phyloP scores from a whole-genome alignment of 2,888 invertebrate species.

The Epistrophella euchroma region DNA sequence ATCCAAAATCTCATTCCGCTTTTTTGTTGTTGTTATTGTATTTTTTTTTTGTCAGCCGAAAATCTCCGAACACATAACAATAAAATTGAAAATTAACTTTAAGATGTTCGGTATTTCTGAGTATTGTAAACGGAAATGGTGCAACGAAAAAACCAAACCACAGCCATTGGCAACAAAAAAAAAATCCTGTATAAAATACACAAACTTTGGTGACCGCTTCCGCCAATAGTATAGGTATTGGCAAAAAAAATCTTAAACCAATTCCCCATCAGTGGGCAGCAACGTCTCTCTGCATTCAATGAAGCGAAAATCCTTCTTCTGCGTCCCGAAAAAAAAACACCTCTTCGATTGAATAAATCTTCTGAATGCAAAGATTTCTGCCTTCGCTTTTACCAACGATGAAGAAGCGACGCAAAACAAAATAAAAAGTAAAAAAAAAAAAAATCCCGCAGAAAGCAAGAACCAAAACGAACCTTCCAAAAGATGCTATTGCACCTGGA shows the following conservation, averaged over 20 bases:
- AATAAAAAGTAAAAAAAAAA: slow-evolving; percentile 7
- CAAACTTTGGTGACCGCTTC: slow-evolving; percentile 65
- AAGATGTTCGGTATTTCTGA: slow-evolving; percentile 55
- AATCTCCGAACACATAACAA: slow-evolving; percentile 36
- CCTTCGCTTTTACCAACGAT: slow-evolving; percentile 45
- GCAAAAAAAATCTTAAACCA: slow-evolving; percentile 18
- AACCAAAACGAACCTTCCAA: slow-evolving; percentile 13
- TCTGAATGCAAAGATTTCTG: slow-evolving; percentile 61
- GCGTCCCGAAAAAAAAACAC: slow-evolving; percentile 16
- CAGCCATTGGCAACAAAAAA: slow-evolving; percentile 9
- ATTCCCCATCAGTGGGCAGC: slow-evolving; percentile 36
- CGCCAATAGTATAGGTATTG: slow-evolving; percentile 44
- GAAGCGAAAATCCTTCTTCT: slow-evolving; percentile 68
- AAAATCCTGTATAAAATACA: slow-evolving; percentile 23
- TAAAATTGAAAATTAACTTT: slow-evolving; percentile 42
- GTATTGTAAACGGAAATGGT: slow-evolving; percentile 59
- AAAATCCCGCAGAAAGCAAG: slow-evolving; percentile 6
- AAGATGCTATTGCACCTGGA: slow-evolving; percentile 67
- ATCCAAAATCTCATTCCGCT: not conserved
- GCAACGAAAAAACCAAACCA: slow-evolving; percentile 12
- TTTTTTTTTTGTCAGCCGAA: not conserved
- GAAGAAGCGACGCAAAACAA: slow-evolving; percentile 47
- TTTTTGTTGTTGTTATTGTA: not conserved
- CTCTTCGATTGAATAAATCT: slow-evolving; percentile 55
- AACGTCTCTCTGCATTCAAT: slow-evolving; percentile 56